These are phyloP conservation scores for Pelvicachromis taeniatus DNA, from an alignment of 2,113 vertebrate genomes.

Conservation along the genomic window DNA sequence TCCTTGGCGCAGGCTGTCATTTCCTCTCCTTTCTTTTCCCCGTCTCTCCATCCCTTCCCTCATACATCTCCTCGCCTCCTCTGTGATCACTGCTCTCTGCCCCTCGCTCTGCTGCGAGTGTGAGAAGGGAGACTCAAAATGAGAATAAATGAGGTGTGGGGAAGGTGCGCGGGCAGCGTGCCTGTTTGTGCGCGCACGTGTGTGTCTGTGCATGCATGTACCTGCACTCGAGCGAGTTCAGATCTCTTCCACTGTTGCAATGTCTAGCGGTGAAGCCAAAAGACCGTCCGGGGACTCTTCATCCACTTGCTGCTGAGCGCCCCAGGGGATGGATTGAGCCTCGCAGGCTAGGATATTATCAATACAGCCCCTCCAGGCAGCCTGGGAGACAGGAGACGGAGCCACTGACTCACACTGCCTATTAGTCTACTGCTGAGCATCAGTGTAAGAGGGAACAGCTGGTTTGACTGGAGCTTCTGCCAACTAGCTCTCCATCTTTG, in stretches of 20 bases:
- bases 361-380: slow-evolving; percentile 73
- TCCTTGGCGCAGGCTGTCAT: slow-evolving; percentile 31
- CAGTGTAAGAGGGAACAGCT: slow-evolving; percentile 41
- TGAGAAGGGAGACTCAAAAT: slow-evolving; percentile 44
- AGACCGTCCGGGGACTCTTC: slow-evolving; percentile 65
- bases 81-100: slow-evolving; percentile 59
- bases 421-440: slow-evolving; percentile 72
- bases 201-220: slow-evolving; percentile 5
- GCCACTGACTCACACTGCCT: slow-evolving; percentile 65
- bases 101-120: slow-evolving; percentile 35
- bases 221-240: slow-evolving; percentile 38
- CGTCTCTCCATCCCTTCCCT: slow-evolving; percentile 21
- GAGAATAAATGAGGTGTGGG: slow-evolving; percentile 69
- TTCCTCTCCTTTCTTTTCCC: background rate
- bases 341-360: slow-evolving; percentile 73
- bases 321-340: slow-evolving; percentile 73
- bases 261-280: slow-evolving; percentile 46
- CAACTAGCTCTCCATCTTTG: slow-evolving; percentile 38
- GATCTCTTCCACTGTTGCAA: slow-evolving; percentile 42
- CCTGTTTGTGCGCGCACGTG: background rate
- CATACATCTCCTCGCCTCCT: slow-evolving; percentile 23
- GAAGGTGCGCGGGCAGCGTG: slow-evolving; percentile 23
- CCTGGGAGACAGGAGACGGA: slow-evolving; percentile 71
- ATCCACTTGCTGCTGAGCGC: slow-evolving; percentile 58
- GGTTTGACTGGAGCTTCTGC: slow-evolving; percentile 48